Percentiles rank a stretch among this genome's conserved stretches.
Evolutionary conservation across 2,113 vertebrate genomes (phyloP).

Genomic region (Pionites leucogaster): DNA sequence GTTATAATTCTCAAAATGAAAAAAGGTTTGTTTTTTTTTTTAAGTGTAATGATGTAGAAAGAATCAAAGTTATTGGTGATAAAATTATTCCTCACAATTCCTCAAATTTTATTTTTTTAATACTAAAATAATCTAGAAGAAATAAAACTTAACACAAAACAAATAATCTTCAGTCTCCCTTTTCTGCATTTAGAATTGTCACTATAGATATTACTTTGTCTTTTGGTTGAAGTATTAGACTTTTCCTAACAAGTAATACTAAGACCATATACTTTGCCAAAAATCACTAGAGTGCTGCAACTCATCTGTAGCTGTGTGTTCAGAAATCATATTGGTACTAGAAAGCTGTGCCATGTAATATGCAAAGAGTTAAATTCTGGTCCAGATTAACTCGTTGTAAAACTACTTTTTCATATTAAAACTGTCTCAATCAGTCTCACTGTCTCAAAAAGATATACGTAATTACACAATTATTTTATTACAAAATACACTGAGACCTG

Average conservation of each 20-base stretch:
- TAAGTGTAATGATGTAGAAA: not conserved
- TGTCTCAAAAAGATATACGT: not conserved
- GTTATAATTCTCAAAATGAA: not conserved
- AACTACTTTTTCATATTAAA: not conserved
- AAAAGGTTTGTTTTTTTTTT: not conserved
- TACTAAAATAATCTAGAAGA: not conserved
- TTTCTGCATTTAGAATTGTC: conserved; percentile 32
- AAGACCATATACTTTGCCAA: not conserved
- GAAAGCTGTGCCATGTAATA: not conserved
- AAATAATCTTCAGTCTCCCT: conserved; percentile 10
- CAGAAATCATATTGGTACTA: not conserved
- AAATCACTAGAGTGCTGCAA: not conserved
- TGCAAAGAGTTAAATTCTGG: not conserved
- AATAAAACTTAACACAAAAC: conserved; percentile 9
- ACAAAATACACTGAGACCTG: not conserved
- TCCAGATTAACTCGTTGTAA: not conserved
- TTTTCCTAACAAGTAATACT: not conserved
- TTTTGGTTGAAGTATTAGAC: not conserved
- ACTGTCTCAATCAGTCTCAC: not conserved
- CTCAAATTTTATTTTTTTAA: not conserved
- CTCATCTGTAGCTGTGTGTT: not conserved
- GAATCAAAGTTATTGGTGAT: not conserved
- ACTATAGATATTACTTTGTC: not conserved
- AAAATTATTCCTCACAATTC: not conserved
- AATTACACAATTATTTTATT: not conserved